These are phyloP conservation scores for Gymnocheta viridis DNA, from an alignment of 2,888 invertebrate species.

Conservation along the genomic window DNA sequence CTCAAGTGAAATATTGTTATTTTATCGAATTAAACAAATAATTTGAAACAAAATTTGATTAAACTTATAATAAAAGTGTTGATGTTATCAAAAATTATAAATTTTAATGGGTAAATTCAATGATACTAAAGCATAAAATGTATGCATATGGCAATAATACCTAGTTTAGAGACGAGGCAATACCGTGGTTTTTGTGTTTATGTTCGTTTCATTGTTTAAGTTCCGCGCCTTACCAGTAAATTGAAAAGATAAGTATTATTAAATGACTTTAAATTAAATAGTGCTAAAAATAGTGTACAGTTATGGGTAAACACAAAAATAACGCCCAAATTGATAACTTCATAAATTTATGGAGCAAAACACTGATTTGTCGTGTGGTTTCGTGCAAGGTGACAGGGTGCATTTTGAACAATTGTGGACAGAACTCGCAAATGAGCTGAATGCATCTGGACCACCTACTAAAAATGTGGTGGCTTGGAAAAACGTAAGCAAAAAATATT, in stretches of 20 bases:
- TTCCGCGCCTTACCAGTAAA: not conserved
- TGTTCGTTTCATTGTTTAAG: no score
- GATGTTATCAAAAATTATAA: not conserved
- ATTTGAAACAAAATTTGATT: not conserved
- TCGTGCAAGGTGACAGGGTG: conserved; percentile 4
- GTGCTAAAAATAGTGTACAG: not conserved
- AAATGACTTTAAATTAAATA: not conserved
- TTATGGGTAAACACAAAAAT: conserved; percentile 4
- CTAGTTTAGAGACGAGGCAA: not conserved
- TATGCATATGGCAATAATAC: not conserved
- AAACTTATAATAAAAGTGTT: not conserved
- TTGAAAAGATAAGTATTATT: conserved; percentile 13
- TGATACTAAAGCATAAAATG: not conserved
- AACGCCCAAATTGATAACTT: not conserved
- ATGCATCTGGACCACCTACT: not conserved
- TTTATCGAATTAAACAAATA: conserved; percentile 3
- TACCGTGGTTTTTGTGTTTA: no score
- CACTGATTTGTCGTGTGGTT: not conserved
- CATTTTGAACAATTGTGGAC: conserved; percentile 8
- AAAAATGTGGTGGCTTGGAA: not conserved
- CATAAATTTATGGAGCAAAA: conserved; percentile 6
- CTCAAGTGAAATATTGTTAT: conserved; percentile 1
- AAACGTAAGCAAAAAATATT: conserved; percentile 2
- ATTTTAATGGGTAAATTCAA: conserved; percentile 8
- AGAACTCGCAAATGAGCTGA: conserved; percentile 11